Evolutionary conservation across 2,113 vertebrate genomes (phyloP).

Genomic region (Chaetodon auriga): DNA sequence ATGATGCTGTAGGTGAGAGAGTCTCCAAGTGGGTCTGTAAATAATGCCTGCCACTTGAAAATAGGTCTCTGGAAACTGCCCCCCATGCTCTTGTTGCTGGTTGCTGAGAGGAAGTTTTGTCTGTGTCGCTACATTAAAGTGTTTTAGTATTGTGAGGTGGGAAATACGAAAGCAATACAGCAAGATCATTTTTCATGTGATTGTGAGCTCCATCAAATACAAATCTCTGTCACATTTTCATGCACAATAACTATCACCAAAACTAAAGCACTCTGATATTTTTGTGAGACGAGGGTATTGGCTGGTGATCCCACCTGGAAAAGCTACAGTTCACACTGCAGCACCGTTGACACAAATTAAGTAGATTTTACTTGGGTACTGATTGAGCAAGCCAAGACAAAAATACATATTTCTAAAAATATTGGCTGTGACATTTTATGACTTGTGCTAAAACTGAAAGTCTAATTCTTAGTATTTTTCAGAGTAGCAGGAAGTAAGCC

Average conservation of each 20-base stretch:
- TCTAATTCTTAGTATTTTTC: neutral
- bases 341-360: neutral
- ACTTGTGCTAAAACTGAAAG: neutral
- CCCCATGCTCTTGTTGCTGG: slow-evolving; percentile 52
- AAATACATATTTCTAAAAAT: neutral
- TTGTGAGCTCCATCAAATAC: slow-evolving; percentile 1
- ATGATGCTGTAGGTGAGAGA: slow-evolving; percentile 78
- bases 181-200: slow-evolving; percentile 7
- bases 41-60: slow-evolving; percentile 78
- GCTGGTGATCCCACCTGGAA: slow-evolving; percentile 29
- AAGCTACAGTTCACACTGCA: neutral
- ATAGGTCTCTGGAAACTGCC: slow-evolving; percentile 71
- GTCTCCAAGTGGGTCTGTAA: slow-evolving; percentile 76
- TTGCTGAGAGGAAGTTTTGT: slow-evolving; percentile 35
- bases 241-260: neutral
- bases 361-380: slow-evolving; percentile 20
- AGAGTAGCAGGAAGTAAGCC: neutral
- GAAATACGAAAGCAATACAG: neutral
- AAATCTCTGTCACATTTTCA: neutral
- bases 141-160: slow-evolving; percentile 16
- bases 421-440: slow-evolving; percentile 9
- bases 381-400: neutral
- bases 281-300: neutral
- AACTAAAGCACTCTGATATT: neutral
- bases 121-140: slow-evolving; percentile 10